phyloP scores from a whole-genome alignment of 1,140 invertebrate species.

The Zaprionus inermis region DNA sequence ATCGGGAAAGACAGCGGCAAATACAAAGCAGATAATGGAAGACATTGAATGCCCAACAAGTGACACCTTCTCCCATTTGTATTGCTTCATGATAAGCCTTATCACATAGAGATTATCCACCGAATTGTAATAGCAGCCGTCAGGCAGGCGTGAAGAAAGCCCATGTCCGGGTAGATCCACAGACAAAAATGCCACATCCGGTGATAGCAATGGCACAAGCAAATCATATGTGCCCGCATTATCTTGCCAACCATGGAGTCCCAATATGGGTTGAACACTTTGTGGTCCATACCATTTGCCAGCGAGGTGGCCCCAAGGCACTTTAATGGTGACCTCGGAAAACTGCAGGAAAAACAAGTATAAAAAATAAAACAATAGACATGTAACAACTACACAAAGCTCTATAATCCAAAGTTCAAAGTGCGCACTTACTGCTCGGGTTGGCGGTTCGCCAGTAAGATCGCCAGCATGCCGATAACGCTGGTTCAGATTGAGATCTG shows the following conservation, averaged over 20 bases:
- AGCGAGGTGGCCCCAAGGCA: conserved; percentile 91
- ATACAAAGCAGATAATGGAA: conserved; percentile 86
- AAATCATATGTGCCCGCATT: conserved; percentile 90
- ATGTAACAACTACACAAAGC: not conserved
- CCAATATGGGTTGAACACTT: conserved; percentile 87
- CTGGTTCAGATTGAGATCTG: conserved; percentile 49
- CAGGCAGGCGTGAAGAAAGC: conserved; percentile 87
- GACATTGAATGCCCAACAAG: conserved; percentile 89
- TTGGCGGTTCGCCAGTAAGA: conserved; percentile 71
- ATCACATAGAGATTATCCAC: conserved; percentile 86
- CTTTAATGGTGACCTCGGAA: conserved; percentile 89
- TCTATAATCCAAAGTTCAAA: conserved; percentile 46
- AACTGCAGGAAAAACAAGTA: conserved; percentile 68
- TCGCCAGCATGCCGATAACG: conserved; percentile 78
- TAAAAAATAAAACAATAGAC: not conserved
- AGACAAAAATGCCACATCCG: conserved; percentile 87
- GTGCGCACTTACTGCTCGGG: conserved; percentile 66
- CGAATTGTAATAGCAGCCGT: conserved; percentile 87
- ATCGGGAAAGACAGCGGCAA: conserved; percentile 86
- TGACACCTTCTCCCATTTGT: conserved; percentile 89
- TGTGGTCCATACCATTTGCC: conserved; percentile 90
- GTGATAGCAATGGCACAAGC: conserved; percentile 87
- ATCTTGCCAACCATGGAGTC: conserved; percentile 91
- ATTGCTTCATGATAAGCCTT: conserved; percentile 87
- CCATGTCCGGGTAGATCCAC: conserved; percentile 91